These are phyloP conservation scores for Pyrocephalus nanus DNA, from an alignment of 2,797 vertebrate genomes.

Conservation along the genomic window DNA sequence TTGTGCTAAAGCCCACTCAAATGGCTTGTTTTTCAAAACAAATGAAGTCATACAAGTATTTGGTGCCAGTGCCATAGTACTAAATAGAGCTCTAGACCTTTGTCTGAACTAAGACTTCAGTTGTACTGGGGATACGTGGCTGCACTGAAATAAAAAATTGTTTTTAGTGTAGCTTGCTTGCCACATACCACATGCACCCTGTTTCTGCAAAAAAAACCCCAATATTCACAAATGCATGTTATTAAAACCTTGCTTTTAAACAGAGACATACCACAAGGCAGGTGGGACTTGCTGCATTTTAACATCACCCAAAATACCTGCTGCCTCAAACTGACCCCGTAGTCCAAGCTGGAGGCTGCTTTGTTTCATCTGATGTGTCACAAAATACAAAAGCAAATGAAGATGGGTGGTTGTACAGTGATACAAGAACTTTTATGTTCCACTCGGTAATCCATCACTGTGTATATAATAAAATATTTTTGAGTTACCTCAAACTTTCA, in stretches of 20 bases:
- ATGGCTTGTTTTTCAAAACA: neutral
- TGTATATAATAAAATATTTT: neutral
- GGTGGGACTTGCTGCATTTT: neutral
- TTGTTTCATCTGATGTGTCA: neutral
- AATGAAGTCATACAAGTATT: neutral
- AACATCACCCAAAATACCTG: neutral
- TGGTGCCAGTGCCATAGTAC: neutral
- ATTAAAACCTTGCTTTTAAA: neutral
- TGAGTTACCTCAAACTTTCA: neutral
- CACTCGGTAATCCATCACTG: neutral
- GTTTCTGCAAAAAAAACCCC: neutral
- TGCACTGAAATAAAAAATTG: neutral
- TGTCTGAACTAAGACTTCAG: neutral
- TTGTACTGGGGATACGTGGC: neutral
- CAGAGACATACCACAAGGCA: neutral
- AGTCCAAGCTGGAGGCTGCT: neutral
- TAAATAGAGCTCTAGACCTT: neutral
- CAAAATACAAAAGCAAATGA: neutral
- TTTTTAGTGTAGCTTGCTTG: neutral
- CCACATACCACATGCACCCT: neutral
- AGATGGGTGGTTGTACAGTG: neutral
- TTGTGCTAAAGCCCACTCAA: neutral
- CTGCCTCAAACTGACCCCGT: neutral
- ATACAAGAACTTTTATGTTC: neutral
- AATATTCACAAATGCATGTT: neutral